Evolutionary conservation across 2,113 vertebrate species (phyloP).

Genomic region (Ardeotis arabs): DNA sequence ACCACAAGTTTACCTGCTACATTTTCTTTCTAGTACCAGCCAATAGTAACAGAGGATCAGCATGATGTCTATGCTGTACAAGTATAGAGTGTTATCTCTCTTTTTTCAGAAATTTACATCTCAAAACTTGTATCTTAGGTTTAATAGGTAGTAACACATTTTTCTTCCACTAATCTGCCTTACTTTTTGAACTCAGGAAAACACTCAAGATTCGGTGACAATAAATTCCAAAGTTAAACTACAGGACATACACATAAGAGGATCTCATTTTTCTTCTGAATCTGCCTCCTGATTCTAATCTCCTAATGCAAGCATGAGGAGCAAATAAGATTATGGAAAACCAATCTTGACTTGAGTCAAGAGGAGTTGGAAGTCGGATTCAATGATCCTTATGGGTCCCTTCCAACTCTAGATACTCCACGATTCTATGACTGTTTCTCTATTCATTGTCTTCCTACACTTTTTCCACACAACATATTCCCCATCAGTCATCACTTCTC

Average conservation of each 20-base stretch:
- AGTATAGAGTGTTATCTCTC: not conserved
- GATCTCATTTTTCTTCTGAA: not conserved
- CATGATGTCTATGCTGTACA: not conserved
- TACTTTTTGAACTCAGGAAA: not conserved
- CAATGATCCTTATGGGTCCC: not conserved
- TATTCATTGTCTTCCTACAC: not conserved
- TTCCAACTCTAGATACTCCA: not conserved
- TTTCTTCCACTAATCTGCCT: not conserved
- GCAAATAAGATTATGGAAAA: not conserved
- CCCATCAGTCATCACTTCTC: not conserved
- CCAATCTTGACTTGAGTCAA: not conserved
- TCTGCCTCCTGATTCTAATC: not conserved
- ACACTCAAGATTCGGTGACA: not conserved
- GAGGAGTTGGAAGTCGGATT: not conserved
- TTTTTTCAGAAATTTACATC: not conserved
- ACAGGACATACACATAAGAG: not conserved
- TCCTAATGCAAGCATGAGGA: not conserved
- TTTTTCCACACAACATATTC: not conserved
- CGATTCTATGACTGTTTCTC: not conserved
- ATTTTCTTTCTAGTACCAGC: not conserved
- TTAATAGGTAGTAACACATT: not conserved
- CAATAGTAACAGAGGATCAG: not conserved
- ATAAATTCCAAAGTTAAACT: not conserved
- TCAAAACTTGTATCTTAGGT: not conserved
- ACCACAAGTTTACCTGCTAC: not conserved